These are phyloP conservation scores for Bembecia ichneumoniformis DNA, from an alignment of 2,888 invertebrate genomes.

Conservation along the genomic window DNA sequence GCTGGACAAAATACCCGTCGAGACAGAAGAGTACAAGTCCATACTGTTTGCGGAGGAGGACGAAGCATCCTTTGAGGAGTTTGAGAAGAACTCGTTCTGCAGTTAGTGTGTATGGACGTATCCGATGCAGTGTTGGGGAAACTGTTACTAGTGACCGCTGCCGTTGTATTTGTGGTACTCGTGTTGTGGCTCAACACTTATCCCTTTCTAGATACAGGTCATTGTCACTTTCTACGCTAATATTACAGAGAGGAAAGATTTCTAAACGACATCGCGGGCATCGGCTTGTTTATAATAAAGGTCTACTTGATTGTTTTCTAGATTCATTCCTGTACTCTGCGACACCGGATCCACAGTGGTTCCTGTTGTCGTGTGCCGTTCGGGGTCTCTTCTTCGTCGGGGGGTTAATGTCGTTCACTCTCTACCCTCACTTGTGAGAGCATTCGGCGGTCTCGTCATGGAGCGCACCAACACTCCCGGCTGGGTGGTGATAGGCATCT, in stretches of 20 bases:
- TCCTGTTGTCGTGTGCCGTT: conserved; percentile 71
- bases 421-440: conserved; percentile 39
- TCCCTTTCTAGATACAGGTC: conserved; percentile 77
- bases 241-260: no score
- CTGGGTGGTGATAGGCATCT: conserved; percentile 75
- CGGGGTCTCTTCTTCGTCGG: conserved; percentile 77
- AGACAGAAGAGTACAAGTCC: conserved; percentile 62
- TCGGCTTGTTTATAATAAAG: no score
- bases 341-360: conserved; percentile 72
- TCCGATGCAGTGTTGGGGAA: conserved; percentile 74
- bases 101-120: conserved; percentile 64
- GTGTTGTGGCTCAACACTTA: conserved; percentile 78
- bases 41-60: conserved; percentile 76
- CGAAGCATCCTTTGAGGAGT: conserved; percentile 75
- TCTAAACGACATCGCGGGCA: no score
- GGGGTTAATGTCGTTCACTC: conserved; percentile 75
- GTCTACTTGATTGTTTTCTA: conserved; percentile 23
- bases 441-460: not conserved
- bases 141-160: conserved; percentile 65
- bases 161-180: conserved; percentile 69
- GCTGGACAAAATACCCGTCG: conserved; percentile 41
- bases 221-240: no score
- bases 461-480: conserved; percentile 12
- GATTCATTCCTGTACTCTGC: conserved; percentile 64
- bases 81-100: conserved; percentile 76